Base-by-base conservation (phyloP, 2,888 invertebrate genomes). In the Troilus luridus region DNA sequence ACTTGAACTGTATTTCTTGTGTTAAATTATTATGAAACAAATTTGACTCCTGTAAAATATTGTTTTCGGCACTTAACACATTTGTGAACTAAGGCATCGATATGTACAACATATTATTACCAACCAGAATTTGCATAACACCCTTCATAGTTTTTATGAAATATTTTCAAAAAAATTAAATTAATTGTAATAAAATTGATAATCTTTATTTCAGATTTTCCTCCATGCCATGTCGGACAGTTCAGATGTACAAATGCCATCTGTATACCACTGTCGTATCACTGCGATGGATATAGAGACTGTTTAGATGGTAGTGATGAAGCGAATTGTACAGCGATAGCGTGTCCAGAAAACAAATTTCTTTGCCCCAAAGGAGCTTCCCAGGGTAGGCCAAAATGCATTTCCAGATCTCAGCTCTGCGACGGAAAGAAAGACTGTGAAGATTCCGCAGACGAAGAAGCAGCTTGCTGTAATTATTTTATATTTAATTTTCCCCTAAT, bases 231-330 rank as follows among this genome's bases (percentile, higher is more conserved):
- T 94, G 96, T 96, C 93, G 97, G 97, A 3, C 98, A 99, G 95
- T 99, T 98, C 95, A 96, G 98, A 67, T 99, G 99, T 95, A 96
- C 97, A 93, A 98, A 98, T 94, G 97, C 97, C 0, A 95, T 98
- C 19, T 99, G 99, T 94, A 98, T 99, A 93, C 99, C 98, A 0
- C 96, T 96, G 89, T 96, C 96, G 89, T 98, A 97, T 94, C 97
- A 97, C 94, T 98, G 98, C 94, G 97, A 97, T 94, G 97, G 98
- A 58, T 97, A 97, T 95, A 95, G 96, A 92, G 99, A 99, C 94
- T 99, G 99, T 94, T 96, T 97, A 0, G 99, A 99, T 94, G 97
- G 97, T 67, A 97, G 97, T 21, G 98, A 98, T 94, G 98, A 98
- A 94, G 96, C 96, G 93, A 97, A 98, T 95, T 98, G 98, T 94